Evolutionary conservation across 1,140 invertebrate species (phyloP), one percentile per base, ranked within the genome.

Genomic region (Adelges cooleyi): DNA sequence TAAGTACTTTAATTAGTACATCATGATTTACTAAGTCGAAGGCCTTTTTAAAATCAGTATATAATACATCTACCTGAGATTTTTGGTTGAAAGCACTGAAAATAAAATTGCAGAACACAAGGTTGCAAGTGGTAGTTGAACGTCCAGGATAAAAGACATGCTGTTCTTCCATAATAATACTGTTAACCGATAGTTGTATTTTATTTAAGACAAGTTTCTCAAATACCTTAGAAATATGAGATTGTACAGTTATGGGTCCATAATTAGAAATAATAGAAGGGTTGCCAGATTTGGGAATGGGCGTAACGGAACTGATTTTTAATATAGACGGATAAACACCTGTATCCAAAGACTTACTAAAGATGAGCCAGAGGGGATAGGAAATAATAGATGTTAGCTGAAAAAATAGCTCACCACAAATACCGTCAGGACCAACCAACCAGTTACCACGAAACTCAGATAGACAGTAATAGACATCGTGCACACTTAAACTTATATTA

Each of bases 31-130:
- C 13, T 42, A 42, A 1, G 1, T n/a, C 40, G 8, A 42, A 42
- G 2, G 40, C 13, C 40, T 15, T 42, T 42, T 15, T 42, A 8
- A 42, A 42, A 42, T 3, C 13, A 17, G 40, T 15, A n/a, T n/a
- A 42, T 1, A 42, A n/a, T n/a, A n/a, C n/a, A 42, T 42, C 0
- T 42, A 15, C 13, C 13, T n/a, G 40, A 42, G 40, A n/a, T 42
- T 8, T 42, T n/a, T 2, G 0, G 4, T 42, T 42, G n/a, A n/a
- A n/a, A n/a, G n/a, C n/a, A n/a, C n/a, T n/a, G n/a, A n/a, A 29
- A 71, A 69, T 15, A 69, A 69, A 15, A 66, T 54, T 62, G 69
- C 70, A 33, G 70, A 48, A 13, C 23, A 22, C 46, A 36, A 36
- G 33, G 13, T 36, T 36, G 13, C 33, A 36, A 8, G 33, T 36